A percentile compares a stretch with the other conserved stretches of the same genome.
Conservation (phyloP, 2,888 invertebrate species). For the Tiliacea citrago region DNA sequence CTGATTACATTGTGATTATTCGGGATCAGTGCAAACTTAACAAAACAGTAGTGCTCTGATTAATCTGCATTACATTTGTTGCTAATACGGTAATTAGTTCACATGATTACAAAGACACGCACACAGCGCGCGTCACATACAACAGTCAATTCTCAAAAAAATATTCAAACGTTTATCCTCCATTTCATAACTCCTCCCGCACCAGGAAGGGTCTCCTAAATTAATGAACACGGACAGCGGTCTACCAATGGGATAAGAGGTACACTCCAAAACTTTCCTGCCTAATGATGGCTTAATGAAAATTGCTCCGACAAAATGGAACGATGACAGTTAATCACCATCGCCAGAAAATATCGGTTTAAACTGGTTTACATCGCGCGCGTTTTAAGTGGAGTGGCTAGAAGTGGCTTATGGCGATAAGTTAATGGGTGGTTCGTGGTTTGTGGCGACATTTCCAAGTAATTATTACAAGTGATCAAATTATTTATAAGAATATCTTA, state of each 20-base stretch:
- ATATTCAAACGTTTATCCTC: not conserved
- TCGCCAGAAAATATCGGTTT: constrained; percentile 54
- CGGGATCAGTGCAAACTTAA: not conserved
- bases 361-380: constrained; percentile 16
- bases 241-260: constrained; percentile 75
- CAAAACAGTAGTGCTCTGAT: not conserved
- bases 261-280: constrained; percentile 77
- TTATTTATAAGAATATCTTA: not conserved
- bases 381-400: constrained; percentile 11
- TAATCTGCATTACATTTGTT: not conserved
- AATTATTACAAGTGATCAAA: not conserved
- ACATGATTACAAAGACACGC: not conserved
- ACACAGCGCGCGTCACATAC: too few relatives aligned
- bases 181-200: constrained; percentile 31
- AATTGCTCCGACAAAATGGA: constrained; percentile 73
- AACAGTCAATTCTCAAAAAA: not conserved
- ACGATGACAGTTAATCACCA: constrained; percentile 63
- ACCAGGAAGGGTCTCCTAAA: constrained; percentile 71
- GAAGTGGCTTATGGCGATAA: constrained; percentile 19
- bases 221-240: constrained; percentile 83
- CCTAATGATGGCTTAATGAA: constrained; percentile 84
- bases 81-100: not conserved
- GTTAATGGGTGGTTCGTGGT: constrained; percentile 1
- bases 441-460: constrained; percentile 13
- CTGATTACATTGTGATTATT: not conserved